phyloP scores from a whole-genome alignment of 2,888 invertebrate species.

The Xanthorhoe spadicearia region DNA sequence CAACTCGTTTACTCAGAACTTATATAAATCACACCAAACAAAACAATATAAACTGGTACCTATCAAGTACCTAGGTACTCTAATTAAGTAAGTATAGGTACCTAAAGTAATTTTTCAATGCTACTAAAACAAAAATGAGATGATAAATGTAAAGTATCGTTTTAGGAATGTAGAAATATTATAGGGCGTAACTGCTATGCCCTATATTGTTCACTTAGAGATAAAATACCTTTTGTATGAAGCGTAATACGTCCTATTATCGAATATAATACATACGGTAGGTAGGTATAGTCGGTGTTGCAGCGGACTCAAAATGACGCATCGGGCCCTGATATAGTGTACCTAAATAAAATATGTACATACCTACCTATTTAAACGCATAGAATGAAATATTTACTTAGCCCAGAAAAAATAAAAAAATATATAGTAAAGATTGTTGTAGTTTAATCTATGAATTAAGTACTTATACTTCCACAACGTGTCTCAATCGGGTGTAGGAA shows the following conservation, averaged over 20 bases:
- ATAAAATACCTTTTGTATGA: constrained; percentile 11
- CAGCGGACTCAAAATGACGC: constrained; percentile 17
- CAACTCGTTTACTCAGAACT: constrained; percentile 7
- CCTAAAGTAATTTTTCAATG: not conserved
- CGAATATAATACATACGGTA: constrained; percentile 10
- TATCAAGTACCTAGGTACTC: no score
- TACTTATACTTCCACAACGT: constrained; percentile 56
- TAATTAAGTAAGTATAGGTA: constrained; percentile 1
- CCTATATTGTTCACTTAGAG: constrained; percentile 11
- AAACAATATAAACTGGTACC: not conserved
- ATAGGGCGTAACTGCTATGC: constrained; percentile 16
- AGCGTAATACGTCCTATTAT: constrained; percentile 1
- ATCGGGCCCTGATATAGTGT: constrained; percentile 20
- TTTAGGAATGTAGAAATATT: not conserved
- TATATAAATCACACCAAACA: not conserved
- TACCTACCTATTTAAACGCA: no score
- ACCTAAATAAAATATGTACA: no score
- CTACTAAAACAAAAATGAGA: not conserved
- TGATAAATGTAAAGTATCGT: not conserved
- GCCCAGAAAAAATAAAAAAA: constrained; percentile 6
- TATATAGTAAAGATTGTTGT: constrained; percentile 53
- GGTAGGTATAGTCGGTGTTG: constrained; percentile 7
- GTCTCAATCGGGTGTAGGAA: constrained; percentile 44
- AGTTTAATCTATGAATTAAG: constrained; percentile 28
- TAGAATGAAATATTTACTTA: not conserved